phyloP scores from a whole-genome alignment of 2,888 invertebrate species.

The Cynaeus angustus region DNA sequence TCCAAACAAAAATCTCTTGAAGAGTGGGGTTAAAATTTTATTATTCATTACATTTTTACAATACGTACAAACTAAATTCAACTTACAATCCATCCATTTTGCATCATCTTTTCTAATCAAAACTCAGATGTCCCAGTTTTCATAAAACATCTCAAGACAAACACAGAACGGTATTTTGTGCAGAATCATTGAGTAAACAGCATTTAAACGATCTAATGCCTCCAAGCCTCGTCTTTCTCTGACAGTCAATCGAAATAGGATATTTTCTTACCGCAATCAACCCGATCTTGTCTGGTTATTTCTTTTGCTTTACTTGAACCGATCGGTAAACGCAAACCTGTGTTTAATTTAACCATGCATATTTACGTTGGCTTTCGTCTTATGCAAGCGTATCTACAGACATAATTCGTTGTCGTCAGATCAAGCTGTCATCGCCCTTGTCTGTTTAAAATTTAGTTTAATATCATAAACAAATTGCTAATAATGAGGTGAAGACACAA shows the following conservation, averaged over 20 bases:
- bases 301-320: slow-evolving; percentile 13
- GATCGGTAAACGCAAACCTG: slow-evolving; percentile 26
- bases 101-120: too few species aligned
- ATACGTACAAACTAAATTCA: too few species aligned
- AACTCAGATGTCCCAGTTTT: too few species aligned
- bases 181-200: slow-evolving; percentile 2
- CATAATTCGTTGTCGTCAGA: slow-evolving; percentile 24
- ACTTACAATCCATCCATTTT: too few species aligned
- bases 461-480: slow-evolving; percentile 20
- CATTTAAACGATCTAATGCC: slow-evolving; percentile 1
- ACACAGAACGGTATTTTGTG: not conserved
- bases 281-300: slow-evolving; percentile 2
- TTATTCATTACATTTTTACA: too few species aligned
- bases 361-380: slow-evolving; percentile 26
- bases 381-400: slow-evolving; percentile 13
- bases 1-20: too few species aligned
- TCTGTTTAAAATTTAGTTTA: slow-evolving; percentile 3
- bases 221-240: slow-evolving; percentile 1
- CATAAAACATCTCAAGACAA: not conserved
- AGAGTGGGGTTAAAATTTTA: too few species aligned
- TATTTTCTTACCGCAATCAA: slow-evolving; percentile 30
- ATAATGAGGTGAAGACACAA: slow-evolving; percentile 9
- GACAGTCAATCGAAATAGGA: slow-evolving; percentile 13
- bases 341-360: slow-evolving; percentile 26
- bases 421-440: slow-evolving; percentile 10